Conservation (phyloP, 2,113 vertebrate species). For the Rhineura floridana region DNA sequence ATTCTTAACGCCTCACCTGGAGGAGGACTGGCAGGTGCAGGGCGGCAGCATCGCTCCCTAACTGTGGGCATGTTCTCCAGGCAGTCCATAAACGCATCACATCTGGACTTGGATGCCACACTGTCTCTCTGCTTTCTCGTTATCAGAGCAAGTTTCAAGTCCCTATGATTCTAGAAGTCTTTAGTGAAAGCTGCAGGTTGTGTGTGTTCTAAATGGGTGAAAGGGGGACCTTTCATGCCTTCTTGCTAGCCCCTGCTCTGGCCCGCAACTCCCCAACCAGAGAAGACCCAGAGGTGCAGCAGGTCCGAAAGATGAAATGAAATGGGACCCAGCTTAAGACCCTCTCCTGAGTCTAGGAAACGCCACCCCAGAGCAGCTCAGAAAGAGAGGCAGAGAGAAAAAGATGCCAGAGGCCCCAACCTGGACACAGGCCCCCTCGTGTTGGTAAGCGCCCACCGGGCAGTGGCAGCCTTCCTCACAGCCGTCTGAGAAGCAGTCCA, state of each 20-base stretch:
- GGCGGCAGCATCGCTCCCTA: background rate
- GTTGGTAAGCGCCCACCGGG: slow-evolving; percentile 80
- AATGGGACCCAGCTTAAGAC: accelerated
- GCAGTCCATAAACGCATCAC: too few species aligned
- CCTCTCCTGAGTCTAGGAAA: background rate
- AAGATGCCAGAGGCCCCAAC: slow-evolving; percentile 61
- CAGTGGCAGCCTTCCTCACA: slow-evolving; percentile 93
- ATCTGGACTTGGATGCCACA: background rate
- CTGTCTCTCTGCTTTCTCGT: background rate
- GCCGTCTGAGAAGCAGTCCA: slow-evolving; percentile 81
- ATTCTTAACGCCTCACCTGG: too few species aligned
- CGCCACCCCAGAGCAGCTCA: too few species aligned
- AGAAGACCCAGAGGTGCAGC: background rate
- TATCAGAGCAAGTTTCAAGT: background rate
- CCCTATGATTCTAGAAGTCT: background rate
- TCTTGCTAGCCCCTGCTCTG: background rate
- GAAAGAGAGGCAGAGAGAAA: background rate
- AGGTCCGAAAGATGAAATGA: background rate
- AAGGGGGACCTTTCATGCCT: background rate
- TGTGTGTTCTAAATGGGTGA: too few species aligned
- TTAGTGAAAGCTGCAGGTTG: background rate
- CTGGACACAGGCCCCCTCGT: slow-evolving; percentile 76
- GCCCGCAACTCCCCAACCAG: background rate
- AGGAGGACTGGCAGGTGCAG: too few species aligned
- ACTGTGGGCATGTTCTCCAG: too few species aligned